Evolutionary conservation across 2,797 vertebrate species (phyloP), one percentile per base, ranked within the genome.

Genomic region (Onychomys leucogaster): DNA sequence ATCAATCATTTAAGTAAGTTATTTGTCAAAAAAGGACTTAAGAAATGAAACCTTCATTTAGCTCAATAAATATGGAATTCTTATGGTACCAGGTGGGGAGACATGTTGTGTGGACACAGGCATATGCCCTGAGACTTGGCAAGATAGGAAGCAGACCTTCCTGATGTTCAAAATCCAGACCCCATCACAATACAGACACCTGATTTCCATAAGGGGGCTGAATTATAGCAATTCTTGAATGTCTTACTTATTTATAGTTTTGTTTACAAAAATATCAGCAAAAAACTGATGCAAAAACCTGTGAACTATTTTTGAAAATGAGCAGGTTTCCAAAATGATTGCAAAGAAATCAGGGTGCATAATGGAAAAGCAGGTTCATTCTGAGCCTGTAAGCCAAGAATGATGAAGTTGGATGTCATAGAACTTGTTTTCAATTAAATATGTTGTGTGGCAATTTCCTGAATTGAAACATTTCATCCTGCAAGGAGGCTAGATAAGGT

Each of bases 351-450:
- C 88, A 55, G 94, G 92, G 83, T 32, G 49, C 6, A 87, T 96
- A 97, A 95, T 96, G 92, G 81, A 25, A 89, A 92, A 93, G 92
- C 95, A 96, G 93, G 98, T 94, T 97, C 65, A 8, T 91, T 88
- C 37, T 86, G 90, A 95, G 96, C 94, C 97, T 94, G 91, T 4
- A 10, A 97, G 97, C 96, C 97, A 94, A 94, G 97, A 97, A 96
- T 97, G 97, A 98, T 98, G 91, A 97, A 95, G 12, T 0, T 95
- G 34, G 4, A 94, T 94, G 63, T 97, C 98, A 97, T 94, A 96
- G 97, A 98, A 94, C 94, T 96, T 90, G 77, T 78, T 98, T 97
- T 98, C 98, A 98, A 98, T 98, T 98, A 98, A 98, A 97, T 77
- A 97, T 91, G 9, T 3, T 57, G 23, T 27, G 34, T 27, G 52